A percentile compares a stretch with the other conserved stretches of the same genome.
These are phyloP conservation scores for Diuraphis noxia DNA, from an alignment of 1,140 invertebrate species.

Conservation along the genomic window DNA sequence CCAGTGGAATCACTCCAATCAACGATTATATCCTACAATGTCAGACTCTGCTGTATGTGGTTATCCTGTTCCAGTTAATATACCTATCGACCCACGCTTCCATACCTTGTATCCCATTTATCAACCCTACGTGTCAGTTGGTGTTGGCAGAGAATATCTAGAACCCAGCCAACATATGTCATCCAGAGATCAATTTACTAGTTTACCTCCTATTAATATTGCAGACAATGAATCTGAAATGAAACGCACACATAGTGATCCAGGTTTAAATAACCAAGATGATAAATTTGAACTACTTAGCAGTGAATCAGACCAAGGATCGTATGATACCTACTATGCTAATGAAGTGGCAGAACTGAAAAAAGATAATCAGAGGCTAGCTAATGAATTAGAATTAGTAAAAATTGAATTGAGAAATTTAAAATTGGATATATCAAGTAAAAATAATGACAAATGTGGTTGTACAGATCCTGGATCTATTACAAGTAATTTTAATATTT, in stretches of 20 bases:
- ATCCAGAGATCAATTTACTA: constrained; percentile 55
- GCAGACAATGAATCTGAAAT: constrained; percentile 54
- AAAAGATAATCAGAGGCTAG: constrained; percentile 55
- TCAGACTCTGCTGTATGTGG: constrained; percentile 63
- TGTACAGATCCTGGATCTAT: constrained; percentile 37
- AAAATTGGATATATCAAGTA: constrained; percentile 54
- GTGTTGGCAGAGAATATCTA: constrained; percentile 41
- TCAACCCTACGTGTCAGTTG: constrained; percentile 55
- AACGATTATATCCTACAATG: constrained; percentile 62
- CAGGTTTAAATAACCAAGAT: constrained; percentile 55
- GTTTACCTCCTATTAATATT: constrained; percentile 56
- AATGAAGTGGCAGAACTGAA: constrained; percentile 53
- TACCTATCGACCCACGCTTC: constrained; percentile 64
- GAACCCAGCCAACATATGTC: constrained; percentile 20
- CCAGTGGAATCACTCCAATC: constrained; percentile 56
- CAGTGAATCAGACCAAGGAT: constrained; percentile 44
- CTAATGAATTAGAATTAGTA: constrained; percentile 54
- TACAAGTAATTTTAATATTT: constrained; percentile 35
- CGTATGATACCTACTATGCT: constrained; percentile 36
- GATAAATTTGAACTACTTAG: constrained; percentile 53
- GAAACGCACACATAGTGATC: constrained; percentile 56
- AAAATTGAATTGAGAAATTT: constrained; percentile 55
- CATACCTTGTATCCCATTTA: constrained; percentile 61
- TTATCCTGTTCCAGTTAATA: constrained; percentile 62
- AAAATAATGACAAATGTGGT: constrained; percentile 21